Base-by-base conservation (phyloP, 92 coral and sea anemone genomes). In the Epizoanthus illoricatus region DNA sequence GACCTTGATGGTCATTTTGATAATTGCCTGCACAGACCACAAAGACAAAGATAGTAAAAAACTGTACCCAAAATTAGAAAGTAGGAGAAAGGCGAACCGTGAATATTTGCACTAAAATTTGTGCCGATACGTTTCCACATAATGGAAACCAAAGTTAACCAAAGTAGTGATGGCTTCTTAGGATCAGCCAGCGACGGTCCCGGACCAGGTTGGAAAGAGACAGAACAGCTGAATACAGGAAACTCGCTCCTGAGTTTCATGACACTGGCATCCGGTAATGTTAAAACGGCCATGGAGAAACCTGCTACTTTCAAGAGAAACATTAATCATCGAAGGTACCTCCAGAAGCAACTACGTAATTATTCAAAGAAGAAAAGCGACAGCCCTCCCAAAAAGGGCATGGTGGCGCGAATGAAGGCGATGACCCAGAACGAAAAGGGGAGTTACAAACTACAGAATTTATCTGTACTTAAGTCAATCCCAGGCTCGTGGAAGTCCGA, bases 251-350 rank as follows among this genome's bases (percentile, higher is more conserved):
- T 97, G 12, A 93, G 88, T 47, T 97, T 97, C 69, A 97, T 97
- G 99, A 97, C 92, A 75, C 89, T 91, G 67, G 99, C 99, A 13
- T 93, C 99, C 24, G 95, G 92, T 16, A 97, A 91, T 84, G 97
- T 97, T 21, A 97, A 97, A 75, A 90, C 94, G 9, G 99, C 99
- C 55, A 80, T 97, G 80, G 99, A 97, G 59, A 97, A 97, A 80
- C 99, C 99, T 58, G 97, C 97, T 55, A 97, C 91, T 80, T 97
- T 97, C 81, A 97, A 97, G 79, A 72, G 99, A 56, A 97, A 97
- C 88, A 97, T 97, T 73, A 97, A 97, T 84, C 99, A 97, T 75
- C 91, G 99, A 9, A 80, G 99, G 71, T 97, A 93, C 74, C 91
- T 97, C 40, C 99, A 97, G 67, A 97, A 97, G 74, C 99, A 97